Evolutionary conservation across 2,113 vertebrate species (phyloP), one percentile per base, ranked within the genome.

Genomic region (Columbina picui): DNA sequence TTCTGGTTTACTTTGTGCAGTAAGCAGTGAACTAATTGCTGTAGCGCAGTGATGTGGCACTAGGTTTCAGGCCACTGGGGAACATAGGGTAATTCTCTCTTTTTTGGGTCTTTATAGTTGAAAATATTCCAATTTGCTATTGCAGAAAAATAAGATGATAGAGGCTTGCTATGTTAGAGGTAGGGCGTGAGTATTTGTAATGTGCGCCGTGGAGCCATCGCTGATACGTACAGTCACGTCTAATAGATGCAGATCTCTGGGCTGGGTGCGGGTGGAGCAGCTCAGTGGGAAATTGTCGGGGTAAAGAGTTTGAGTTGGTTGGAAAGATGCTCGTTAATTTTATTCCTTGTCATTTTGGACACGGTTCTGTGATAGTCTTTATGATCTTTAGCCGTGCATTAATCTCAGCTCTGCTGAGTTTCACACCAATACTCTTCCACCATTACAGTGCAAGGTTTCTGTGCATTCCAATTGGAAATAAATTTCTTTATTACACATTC

Each of bases 401-500:
- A 32, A 80, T 95, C 36, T 91, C 4, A 0, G 76, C 60, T 88
- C 83, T 52, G 87, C 92, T 59, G 87, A 86, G 81, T 80, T 93
- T 82, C 93, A 74, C 89, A 36, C 75, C 74, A 3, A 87, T 87
- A 75, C 81, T 92, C 84, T 90, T 27, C 91, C 91, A 77, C 92
- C 87, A 91, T 96, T 87, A 63, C 0, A 47, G 79, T 50, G 68
- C 80, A 63, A 90, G 93, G 74, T 89, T 94, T 88, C 92, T 49
- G 25, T 91, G 94, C 94, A 87, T 96, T 84, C 92, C 89, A 80
- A 90, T 97, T 76, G 95, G 84, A 95, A 94, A 93, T 95, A 93
- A 90, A 92, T 90, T 67, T 65, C 91, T 86, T 93, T 96, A 91
- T 97, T 93, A 63, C 82, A 69, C 84, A 25, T 95, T 89, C 90